phyloP scores from a whole-genome alignment of 2,113 vertebrate genomes.

The Connochaetes taurinus region DNA sequence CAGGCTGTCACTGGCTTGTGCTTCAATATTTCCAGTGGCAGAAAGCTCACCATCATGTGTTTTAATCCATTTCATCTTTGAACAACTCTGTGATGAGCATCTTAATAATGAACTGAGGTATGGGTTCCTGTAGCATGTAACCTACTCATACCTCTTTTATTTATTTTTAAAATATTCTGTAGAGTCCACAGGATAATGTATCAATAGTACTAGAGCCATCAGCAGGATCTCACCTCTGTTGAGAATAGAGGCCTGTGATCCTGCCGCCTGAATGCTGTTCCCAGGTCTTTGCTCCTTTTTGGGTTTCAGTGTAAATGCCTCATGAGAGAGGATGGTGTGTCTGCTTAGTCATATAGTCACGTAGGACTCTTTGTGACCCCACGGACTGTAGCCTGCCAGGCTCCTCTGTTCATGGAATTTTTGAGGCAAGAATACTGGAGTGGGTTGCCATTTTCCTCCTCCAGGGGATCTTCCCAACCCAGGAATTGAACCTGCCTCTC shows the following conservation, averaged over 20 bases:
- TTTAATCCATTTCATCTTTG: background rate
- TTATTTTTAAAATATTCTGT: background rate
- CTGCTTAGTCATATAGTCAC: background rate
- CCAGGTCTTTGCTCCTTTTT: background rate
- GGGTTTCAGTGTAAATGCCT: background rate
- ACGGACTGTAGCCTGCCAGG: background rate
- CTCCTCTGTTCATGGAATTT: background rate
- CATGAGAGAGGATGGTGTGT: background rate
- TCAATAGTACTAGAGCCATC: background rate
- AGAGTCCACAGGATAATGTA: too few relatives aligned
- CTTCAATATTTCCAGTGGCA: background rate
- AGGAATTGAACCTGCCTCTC: background rate
- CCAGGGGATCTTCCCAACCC: background rate
- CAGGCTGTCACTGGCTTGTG: background rate
- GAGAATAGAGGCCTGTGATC: background rate
- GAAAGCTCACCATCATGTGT: background rate
- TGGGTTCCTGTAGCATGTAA: background rate
- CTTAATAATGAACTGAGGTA: background rate
- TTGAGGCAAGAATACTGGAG: background rate
- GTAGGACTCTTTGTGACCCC: fast-evolving
- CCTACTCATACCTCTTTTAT: background rate
- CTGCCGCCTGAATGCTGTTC: background rate
- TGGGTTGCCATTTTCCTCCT: background rate
- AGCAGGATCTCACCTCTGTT: background rate
- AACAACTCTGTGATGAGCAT: background rate